A percentile compares a stretch with the other conserved stretches of the same genome.
These are phyloP conservation scores for Apodemus sylvaticus DNA, from an alignment of 2,113 vertebrate species.

Conservation along the genomic window DNA sequence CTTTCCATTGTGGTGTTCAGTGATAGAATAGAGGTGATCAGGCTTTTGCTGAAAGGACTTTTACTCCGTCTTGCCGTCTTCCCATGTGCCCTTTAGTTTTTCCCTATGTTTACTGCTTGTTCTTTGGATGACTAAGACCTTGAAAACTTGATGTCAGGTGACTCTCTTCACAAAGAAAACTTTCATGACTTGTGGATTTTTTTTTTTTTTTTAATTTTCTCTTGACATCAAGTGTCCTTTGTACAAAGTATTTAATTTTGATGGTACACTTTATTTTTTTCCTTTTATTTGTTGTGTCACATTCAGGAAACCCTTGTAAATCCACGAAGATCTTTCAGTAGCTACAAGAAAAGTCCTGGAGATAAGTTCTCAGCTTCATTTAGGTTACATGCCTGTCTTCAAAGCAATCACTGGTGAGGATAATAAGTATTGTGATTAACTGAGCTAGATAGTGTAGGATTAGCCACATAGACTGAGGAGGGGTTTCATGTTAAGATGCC, in stretches of 20 bases:
- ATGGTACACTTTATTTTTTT: conserved; percentile 15
- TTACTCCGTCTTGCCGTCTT: not conserved
- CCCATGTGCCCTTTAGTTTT: not conserved
- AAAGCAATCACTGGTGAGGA: conserved; percentile 1
- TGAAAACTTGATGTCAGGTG: not conserved
- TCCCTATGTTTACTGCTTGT: not conserved
- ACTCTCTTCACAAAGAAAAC: too few relatives aligned
- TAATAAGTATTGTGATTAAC: not conserved
- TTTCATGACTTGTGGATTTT: not conserved
- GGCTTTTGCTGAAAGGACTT: not conserved
- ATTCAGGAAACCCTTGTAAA: conserved; percentile 28
- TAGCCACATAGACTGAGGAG: not conserved
- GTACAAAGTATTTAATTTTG: not conserved
- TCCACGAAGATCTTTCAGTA: not conserved
- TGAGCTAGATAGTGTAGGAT: not conserved
- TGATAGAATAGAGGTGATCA: not conserved
- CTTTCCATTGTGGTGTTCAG: not conserved
- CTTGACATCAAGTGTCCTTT: not conserved
- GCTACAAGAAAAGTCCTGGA: not conserved
- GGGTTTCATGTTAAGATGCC: not conserved
- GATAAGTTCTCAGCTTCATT: conserved; percentile 11
- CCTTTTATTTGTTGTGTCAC: conserved; percentile 21
- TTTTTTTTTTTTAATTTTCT: not conserved
- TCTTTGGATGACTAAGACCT: not conserved
- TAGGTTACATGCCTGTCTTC: not conserved